Evolutionary conservation across 2,797 vertebrate species (phyloP), one percentile per base, ranked within the genome.

Genomic region (Pangasius krempfi): DNA sequence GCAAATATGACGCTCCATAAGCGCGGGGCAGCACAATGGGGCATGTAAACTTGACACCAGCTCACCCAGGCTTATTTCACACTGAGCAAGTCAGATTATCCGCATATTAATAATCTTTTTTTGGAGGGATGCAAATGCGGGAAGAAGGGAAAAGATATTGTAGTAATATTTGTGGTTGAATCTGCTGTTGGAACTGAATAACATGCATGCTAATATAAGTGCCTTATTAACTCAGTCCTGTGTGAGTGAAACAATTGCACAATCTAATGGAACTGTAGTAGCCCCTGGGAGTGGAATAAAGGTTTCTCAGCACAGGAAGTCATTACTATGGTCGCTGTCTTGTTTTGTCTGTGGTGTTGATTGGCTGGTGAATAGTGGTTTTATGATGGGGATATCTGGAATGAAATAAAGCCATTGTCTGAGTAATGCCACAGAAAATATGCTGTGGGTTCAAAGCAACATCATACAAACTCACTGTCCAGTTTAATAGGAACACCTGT

Each of bases 21-120:
- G 87, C 70, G 88, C 30, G 86, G 85, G 78, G 83, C 64, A 88
- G 81, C 89, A 92, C 89, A 91, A 90, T 90, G 88, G 56, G 89
- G 75, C 90, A 87, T 91, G 91, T 91, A 91, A 92, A 92, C 92
- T 88, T 89, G 89, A 88, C 78, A 58, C 85, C 56, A 33, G 81
- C 84, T 88, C 82, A 50, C 60, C 81, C 40, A 27, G 88, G 78
- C 79, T 87, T 91, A 92, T 92, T 92, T 91, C 90, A 90, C 90
- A 90, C 90, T 88, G 85, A 72, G 91, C 85, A 87, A 89, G 82
- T 68, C 91, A 89, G 90, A 92, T 92, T 92, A 92, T 89, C 86
- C 83, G 87, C 86, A 86, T 92, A 90, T 92, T 92, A 91, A 91
- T 91, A 92, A 91, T 85, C 90, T 84, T 66, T 60, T 66, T 85